Percentiles rank a stretch among this genome's conserved stretches.
phyloP scores from a whole-genome alignment of 2,113 vertebrate genomes.

The Gnathonemus longibarbis region DNA sequence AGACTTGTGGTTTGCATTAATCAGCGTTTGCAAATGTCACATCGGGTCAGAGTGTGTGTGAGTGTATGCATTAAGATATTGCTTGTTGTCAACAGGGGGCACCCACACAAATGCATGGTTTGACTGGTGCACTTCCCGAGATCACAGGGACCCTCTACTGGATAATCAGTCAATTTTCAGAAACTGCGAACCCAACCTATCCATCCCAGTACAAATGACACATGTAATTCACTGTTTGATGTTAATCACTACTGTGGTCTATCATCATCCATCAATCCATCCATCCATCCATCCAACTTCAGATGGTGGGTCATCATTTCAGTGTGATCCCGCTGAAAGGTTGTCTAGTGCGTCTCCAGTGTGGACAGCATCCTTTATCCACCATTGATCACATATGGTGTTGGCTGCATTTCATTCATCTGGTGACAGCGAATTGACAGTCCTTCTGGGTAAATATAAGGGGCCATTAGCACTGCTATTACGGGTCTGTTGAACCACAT shows the following conservation, averaged over 20 bases:
- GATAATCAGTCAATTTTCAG: neutral
- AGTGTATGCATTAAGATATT: neutral
- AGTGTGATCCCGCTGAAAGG: neutral
- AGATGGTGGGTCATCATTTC: neutral
- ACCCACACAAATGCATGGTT: neutral
- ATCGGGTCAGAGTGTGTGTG: neutral
- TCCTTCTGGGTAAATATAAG: neutral
- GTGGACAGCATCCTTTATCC: neutral
- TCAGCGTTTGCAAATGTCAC: neutral
- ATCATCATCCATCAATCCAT: neutral
- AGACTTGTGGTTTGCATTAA: neutral
- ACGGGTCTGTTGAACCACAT: neutral
- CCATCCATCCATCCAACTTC: neutral
- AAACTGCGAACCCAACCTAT: neutral
- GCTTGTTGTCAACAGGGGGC: neutral
- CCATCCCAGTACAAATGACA: neutral
- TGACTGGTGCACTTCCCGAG: neutral
- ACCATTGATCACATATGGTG: neutral
- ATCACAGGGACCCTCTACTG: neutral
- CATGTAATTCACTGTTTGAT: neutral
- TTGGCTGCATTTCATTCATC: neutral
- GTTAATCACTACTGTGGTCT: neutral
- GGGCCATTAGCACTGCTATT: neutral
- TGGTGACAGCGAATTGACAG: neutral
- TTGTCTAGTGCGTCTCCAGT: neutral